phyloP scores from a whole-genome alignment of 2,797 vertebrate genomes.

The Sebastes matsubarae region DNA sequence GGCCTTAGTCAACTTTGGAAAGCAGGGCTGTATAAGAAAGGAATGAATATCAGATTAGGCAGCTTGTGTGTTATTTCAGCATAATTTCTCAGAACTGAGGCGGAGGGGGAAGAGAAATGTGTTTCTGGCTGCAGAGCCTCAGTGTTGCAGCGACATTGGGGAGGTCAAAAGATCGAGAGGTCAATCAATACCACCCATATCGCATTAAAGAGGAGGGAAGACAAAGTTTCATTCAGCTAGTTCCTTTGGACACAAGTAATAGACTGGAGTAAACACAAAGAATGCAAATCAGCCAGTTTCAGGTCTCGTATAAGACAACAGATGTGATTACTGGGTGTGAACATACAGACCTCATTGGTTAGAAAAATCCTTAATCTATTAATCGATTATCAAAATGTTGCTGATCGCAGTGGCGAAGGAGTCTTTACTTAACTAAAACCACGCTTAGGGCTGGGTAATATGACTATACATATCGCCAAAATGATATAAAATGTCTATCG shows the following conservation, averaged over 20 bases:
- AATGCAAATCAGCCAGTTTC: not conserved
- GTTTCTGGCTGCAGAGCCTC: constrained; percentile 39
- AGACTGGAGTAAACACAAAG: constrained; percentile 2
- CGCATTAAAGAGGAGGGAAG: constrained; percentile 8
- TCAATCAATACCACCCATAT: constrained; percentile 63
- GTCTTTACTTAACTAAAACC: not conserved
- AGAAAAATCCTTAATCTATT: not conserved
- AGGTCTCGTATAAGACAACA: not conserved
- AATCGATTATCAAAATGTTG: not conserved
- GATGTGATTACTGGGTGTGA: not conserved
- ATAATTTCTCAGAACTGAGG: constrained; percentile 65
- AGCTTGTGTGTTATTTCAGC: constrained; percentile 72
- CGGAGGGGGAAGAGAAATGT: constrained; percentile 26
- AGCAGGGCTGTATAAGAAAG: constrained; percentile 78
- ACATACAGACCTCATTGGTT: not conserved
- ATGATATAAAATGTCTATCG: too few species aligned
- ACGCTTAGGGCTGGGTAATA: too few species aligned
- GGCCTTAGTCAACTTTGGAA: constrained; percentile 84
- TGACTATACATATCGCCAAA: too few species aligned
- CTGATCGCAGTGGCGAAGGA: not conserved
- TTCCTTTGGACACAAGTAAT: constrained; percentile 1
- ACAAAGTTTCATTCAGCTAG: constrained; percentile 15
- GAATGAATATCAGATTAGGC: constrained; percentile 82
- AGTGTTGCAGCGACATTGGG: constrained; percentile 33
- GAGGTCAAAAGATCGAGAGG: constrained; percentile 56